These are phyloP conservation scores for Mamestra brassicae DNA, from an alignment of 2,888 invertebrate genomes.

Conservation along the genomic window DNA sequence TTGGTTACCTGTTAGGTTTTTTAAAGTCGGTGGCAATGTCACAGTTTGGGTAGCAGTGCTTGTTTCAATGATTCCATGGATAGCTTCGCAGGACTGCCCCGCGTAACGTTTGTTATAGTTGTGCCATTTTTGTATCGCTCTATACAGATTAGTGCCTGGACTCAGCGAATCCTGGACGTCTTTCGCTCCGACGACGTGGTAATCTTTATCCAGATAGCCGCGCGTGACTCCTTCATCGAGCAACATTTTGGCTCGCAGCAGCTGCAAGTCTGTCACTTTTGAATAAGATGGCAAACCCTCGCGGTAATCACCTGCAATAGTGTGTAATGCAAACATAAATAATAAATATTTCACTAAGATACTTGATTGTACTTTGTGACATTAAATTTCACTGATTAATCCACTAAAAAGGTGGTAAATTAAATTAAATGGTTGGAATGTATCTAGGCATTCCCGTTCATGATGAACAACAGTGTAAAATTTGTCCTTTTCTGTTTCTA, in stretches of 20 bases:
- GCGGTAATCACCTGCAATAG: slow-evolving; percentile 82
- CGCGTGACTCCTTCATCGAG: slow-evolving; percentile 75
- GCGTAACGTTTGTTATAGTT: slow-evolving; percentile 73
- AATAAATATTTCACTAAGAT: neutral
- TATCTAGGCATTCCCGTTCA: too few relatives aligned
- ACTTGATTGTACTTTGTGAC: neutral
- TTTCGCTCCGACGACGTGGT: slow-evolving; percentile 77
- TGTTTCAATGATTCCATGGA: slow-evolving; percentile 57
- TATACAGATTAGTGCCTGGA: slow-evolving; percentile 81
- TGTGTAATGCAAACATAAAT: neutral
- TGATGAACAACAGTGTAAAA: neutral
- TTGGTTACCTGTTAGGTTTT: neutral
- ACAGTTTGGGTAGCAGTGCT: neutral
- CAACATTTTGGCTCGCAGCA: slow-evolving; percentile 73
- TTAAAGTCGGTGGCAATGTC: neutral
- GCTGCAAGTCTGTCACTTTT: slow-evolving; percentile 74
- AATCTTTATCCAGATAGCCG: slow-evolving; percentile 77
- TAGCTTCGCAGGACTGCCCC: slow-evolving; percentile 73
- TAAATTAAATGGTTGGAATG: too few relatives aligned
- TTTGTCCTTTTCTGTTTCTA: neutral
- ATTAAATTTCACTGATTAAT: too few relatives aligned
- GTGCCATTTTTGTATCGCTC: slow-evolving; percentile 73
- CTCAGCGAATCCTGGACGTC: slow-evolving; percentile 76
- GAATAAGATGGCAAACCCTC: slow-evolving; percentile 71
- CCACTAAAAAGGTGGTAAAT: too few relatives aligned